Evolutionary conservation across 2,888 invertebrate species (phyloP), one percentile per base, ranked within the genome.

Genomic region (Keiferia lycopersicella): DNA sequence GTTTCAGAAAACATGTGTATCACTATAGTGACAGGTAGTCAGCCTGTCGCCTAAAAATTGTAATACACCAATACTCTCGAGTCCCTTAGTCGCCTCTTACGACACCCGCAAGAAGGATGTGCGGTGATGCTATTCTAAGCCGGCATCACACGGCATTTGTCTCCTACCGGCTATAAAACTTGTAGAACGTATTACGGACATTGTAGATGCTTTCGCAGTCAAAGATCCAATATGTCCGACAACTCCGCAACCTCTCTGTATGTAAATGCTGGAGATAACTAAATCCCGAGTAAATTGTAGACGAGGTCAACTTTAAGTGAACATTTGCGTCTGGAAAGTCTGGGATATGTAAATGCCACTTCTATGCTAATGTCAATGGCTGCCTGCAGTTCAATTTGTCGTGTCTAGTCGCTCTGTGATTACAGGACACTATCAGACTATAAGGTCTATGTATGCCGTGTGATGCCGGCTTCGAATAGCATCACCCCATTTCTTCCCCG

Each of bases 151-250:
- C n/a, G n/a, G n/a, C n/a, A n/a, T n/a, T n/a, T n/a, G n/a, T n/a
- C n/a, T n/a, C n/a, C n/a, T n/a, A n/a, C n/a, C n/a, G 51, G 51
- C 22, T 22, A 22, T 22, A 51, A 51, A 51, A 51, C 20, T 51
- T 51, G 18, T 20, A 22, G 45, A 51, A 22, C 22, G 10, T 22
- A 45, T 10, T 51, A 22, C 11, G 1, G 16, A 22, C 22, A 50
- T n/a, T 10, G 50, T 50, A 50, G 50, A 41, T 41, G 41, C 41
- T 16, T 34, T 34, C 34, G 34, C 34, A 34, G 34, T 34, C 34
- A 34, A 34, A 45, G 45, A 45, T 45, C 16, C 45, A 45, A 45
- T 45, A n/a, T 45, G 45, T 4, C 45, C 4, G 45, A 45, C 45
- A 16, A 45, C 16, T 45, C 16, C n/a, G 45, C 16, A 45, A 45